phyloP scores from a whole-genome alignment of 2,888 invertebrate species.

The Cheilosia variabilis region DNA sequence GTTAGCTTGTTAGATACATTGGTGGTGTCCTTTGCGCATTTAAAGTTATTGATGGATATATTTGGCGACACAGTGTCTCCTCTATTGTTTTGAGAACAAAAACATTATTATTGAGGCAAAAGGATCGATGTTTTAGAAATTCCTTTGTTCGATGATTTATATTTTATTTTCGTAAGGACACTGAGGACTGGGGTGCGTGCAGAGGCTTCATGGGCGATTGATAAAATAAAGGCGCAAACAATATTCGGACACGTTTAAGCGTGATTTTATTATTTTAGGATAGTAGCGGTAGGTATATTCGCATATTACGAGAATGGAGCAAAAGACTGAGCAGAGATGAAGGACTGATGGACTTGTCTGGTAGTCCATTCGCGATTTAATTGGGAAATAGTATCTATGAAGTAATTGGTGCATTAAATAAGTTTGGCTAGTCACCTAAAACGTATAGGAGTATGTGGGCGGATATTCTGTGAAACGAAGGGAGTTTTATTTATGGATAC shows the following conservation, averaged over 20 bases:
- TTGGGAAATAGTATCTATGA: no score
- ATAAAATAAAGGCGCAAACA: slow-evolving; percentile 51
- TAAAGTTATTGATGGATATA: slow-evolving; percentile 76
- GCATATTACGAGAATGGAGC: slow-evolving; percentile 6
- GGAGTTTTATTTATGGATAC: no score
- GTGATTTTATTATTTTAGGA: slow-evolving; percentile 60
- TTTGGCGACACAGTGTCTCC: slow-evolving; percentile 78
- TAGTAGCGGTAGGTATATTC: background rate
- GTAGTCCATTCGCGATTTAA: no score
- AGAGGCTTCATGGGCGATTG: slow-evolving; percentile 61
- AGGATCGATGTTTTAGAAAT: slow-evolving; percentile 62
- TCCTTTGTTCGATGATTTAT: slow-evolving; percentile 73
- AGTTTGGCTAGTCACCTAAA: no score
- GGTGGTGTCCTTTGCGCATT: slow-evolving; percentile 73
- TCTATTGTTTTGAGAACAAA: slow-evolving; percentile 78
- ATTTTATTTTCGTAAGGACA: slow-evolving; percentile 31
- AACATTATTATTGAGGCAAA: slow-evolving; percentile 75
- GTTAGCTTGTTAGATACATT: slow-evolving; percentile 53
- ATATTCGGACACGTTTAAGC: slow-evolving; percentile 31
- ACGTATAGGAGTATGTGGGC: no score
- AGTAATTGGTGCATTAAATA: no score
- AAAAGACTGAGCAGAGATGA: background rate
- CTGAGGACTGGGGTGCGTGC: slow-evolving; percentile 59
- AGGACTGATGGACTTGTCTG: no score
- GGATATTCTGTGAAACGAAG: no score